Evolutionary conservation across 2,888 invertebrate species (phyloP).

Genomic region (Steinernema carpocapsae): DNA sequence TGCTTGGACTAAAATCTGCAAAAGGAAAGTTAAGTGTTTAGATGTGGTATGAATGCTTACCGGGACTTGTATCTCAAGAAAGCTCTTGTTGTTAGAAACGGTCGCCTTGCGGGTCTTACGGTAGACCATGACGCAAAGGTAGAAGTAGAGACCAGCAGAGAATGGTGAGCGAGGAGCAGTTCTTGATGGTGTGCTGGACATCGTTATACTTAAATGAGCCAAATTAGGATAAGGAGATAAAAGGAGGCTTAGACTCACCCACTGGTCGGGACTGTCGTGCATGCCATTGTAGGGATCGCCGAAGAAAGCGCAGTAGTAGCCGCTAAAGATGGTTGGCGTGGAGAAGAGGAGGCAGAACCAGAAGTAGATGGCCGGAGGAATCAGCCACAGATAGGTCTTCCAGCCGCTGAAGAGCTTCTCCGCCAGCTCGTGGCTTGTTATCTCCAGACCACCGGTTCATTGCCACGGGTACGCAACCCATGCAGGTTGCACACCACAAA

Average conservation of each 20-base stretch:
- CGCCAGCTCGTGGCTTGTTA: background rate
- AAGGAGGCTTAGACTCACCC: background rate
- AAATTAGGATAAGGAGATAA: background rate
- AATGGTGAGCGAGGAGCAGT: background rate
- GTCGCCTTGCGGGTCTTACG: background rate
- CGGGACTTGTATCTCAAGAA: constrained; percentile 1
- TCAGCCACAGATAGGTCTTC: constrained; percentile 21
- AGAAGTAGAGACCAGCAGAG: constrained; percentile 21
- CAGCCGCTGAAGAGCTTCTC: constrained; percentile 22
- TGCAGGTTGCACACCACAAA: constrained; percentile 20
- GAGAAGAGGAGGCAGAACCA: background rate
- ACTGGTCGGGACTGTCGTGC: background rate
- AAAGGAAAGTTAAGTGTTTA: background rate
- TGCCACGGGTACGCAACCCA: constrained; percentile 4
- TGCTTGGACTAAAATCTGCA: constrained; percentile 22
- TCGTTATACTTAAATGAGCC: background rate
- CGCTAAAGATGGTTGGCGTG: background rate
- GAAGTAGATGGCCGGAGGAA: constrained; percentile 8
- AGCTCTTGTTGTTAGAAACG: background rate
- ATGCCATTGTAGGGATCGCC: constrained; percentile 11
- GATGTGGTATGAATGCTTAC: background rate
- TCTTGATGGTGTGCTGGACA: constrained; percentile 23
- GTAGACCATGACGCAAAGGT: constrained; percentile 32
- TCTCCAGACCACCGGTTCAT: constrained; percentile 28
- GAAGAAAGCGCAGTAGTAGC: constrained; percentile 10